Conservation (phyloP, 2,888 invertebrate species). For the Napeogenes inachia region DNA sequence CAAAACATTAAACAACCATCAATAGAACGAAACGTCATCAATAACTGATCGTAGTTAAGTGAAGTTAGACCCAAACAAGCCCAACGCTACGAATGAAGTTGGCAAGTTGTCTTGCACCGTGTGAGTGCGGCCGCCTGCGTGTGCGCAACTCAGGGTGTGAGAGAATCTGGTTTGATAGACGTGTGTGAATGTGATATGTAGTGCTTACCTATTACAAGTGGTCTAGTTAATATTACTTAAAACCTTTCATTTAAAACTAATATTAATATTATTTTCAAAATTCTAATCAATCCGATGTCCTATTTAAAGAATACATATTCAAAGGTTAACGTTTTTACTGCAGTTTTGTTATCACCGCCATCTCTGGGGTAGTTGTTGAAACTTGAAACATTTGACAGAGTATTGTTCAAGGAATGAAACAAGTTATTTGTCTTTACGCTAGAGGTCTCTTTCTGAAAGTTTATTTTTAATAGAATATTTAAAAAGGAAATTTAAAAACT, state of each 20-base stretch:
- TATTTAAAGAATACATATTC: no score
- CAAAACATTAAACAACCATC: conserved; percentile 57
- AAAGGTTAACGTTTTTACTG: conserved; percentile 10
- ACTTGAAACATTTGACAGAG: not conserved
- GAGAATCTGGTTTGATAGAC: conserved; percentile 41
- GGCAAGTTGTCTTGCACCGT: conserved; percentile 41
- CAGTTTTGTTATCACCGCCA: conserved; percentile 6
- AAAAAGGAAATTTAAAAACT: no score
- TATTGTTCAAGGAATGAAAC: not conserved
- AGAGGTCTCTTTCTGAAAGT: conserved; percentile 10
- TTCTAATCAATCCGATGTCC: no score
- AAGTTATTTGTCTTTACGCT: not conserved
- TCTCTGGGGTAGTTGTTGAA: not conserved
- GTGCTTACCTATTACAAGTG: conserved; percentile 6
- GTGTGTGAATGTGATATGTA: conserved; percentile 28
- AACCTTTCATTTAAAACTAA: no score
- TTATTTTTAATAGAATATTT: not conserved
- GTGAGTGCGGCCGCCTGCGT: conserved; percentile 41
- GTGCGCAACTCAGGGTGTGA: conserved; percentile 43
- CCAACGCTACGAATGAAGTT: conserved; percentile 64
- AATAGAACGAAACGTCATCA: conserved; percentile 63
- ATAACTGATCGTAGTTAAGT: conserved; percentile 57
- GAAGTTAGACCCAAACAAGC: conserved; percentile 52
- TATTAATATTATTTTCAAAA: no score
- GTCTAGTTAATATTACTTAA: no score